Evolutionary conservation across 2,113 vertebrate genomes (phyloP).

Genomic region (Ochotona curzoniae): DNA sequence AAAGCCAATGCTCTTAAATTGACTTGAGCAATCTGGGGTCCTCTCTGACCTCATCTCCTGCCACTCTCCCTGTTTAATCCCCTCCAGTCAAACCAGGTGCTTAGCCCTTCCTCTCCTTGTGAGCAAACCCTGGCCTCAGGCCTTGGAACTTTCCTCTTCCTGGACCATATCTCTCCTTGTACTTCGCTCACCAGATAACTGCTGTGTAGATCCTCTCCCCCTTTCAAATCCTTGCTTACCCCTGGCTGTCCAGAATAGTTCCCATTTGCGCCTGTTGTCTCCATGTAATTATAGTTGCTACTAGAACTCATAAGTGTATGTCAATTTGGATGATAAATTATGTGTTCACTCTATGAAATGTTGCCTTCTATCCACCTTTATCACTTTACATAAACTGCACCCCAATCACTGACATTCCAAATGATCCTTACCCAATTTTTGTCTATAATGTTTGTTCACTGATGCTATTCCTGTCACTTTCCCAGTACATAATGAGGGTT

Average conservation of each 20-base stretch:
- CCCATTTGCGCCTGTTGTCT: neutral
- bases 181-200: neutral
- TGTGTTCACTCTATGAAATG: neutral
- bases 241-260: neutral
- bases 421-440: neutral
- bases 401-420: neutral
- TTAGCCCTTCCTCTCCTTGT: neutral
- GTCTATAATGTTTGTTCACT: neutral
- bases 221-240: neutral
- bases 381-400: neutral
- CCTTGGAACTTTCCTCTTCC: neutral
- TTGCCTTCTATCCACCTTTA: neutral
- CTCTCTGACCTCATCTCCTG: neutral
- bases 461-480: neutral
- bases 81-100: neutral
- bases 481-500: neutral
- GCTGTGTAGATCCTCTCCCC: neutral
- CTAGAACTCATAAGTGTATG: neutral
- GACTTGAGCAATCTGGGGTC: neutral
- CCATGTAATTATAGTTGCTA: neutral
- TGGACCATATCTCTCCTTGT: neutral
- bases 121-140: neutral
- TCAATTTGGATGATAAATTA: neutral
- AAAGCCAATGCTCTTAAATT: neutral
- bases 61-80: neutral